Evolutionary conservation across 2,888 invertebrate genomes (phyloP).

Genomic region (Cosmopolites sordidus): DNA sequence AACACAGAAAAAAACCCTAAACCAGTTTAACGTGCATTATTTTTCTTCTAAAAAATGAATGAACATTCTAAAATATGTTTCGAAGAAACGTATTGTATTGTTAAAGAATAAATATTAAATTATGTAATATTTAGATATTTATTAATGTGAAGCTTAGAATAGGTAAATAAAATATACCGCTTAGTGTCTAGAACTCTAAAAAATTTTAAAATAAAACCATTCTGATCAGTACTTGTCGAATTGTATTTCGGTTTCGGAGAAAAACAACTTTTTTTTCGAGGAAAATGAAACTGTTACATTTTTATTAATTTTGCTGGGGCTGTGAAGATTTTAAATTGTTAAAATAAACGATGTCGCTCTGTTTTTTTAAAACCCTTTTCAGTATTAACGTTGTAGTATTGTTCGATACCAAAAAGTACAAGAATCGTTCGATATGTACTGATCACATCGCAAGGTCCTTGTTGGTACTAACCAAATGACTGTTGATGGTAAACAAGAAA

Average conservation of each 20-base stretch:
- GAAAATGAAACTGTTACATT: no score
- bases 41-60: background rate
- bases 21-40: background rate
- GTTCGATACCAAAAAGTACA: background rate
- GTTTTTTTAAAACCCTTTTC: no score
- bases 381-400: background rate
- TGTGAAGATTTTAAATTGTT: no score
- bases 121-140: constrained; percentile 27
- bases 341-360: no score
- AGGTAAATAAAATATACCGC: constrained; percentile 22
- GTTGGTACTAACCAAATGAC: constrained; percentile 5
- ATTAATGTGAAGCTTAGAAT: constrained; percentile 26
- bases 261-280: no score
- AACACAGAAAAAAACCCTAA: background rate
- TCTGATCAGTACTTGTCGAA: no score
- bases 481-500: background rate
- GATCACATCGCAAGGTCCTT: constrained; percentile 5
- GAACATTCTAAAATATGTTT: constrained; percentile 20
- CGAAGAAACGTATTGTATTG: constrained; percentile 22
- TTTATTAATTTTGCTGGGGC: no score
- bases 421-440: constrained; percentile 6
- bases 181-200: constrained; percentile 25
- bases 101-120: constrained; percentile 21
- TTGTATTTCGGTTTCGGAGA: no score
- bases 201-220: background rate